Percentiles rank a stretch among this genome's conserved stretches.
phyloP scores from a whole-genome alignment of 1,140 invertebrate species.

The Cephus cinctus region DNA sequence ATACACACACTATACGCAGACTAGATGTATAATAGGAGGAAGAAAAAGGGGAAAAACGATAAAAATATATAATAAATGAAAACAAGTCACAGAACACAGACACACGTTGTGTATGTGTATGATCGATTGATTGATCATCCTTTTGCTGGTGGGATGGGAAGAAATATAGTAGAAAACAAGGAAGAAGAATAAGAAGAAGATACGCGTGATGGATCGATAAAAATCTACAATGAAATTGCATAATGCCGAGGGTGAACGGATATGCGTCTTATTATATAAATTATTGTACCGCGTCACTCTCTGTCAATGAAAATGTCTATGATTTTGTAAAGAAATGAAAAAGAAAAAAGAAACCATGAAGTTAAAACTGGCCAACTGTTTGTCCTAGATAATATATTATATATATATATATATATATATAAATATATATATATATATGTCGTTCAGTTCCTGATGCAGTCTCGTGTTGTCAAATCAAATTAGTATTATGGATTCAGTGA shows the following conservation, averaged over 20 bases:
- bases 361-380: constrained; percentile 43
- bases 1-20: constrained; percentile 10
- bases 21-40: constrained; percentile 13
- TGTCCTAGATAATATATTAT: constrained; percentile 44
- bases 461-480: constrained; percentile 51
- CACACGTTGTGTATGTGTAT: constrained; percentile 7
- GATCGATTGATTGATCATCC: background rate
- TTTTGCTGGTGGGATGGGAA: background rate
- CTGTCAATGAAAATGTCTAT: constrained; percentile 29
- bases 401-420: constrained; percentile 24
- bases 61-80: constrained; percentile 6
- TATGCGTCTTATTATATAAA: constrained; percentile 21
- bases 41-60: constrained; percentile 27
- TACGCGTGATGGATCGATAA: constrained; percentile 10
- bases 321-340: constrained; percentile 30
- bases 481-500: constrained; percentile 39
- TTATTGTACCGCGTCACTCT: constrained; percentile 38
- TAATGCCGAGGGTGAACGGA: no score
- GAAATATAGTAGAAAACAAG: constrained; percentile 5
- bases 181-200: constrained; percentile 24
- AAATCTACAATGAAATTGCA: constrained; percentile 19
- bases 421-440: constrained; percentile 33
- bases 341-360: constrained; percentile 25
- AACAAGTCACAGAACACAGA: constrained; percentile 8
- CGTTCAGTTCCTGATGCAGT: constrained; percentile 49